phyloP scores from a whole-genome alignment of 2,797 vertebrate species.

The Leontocebus nigricollis region DNA sequence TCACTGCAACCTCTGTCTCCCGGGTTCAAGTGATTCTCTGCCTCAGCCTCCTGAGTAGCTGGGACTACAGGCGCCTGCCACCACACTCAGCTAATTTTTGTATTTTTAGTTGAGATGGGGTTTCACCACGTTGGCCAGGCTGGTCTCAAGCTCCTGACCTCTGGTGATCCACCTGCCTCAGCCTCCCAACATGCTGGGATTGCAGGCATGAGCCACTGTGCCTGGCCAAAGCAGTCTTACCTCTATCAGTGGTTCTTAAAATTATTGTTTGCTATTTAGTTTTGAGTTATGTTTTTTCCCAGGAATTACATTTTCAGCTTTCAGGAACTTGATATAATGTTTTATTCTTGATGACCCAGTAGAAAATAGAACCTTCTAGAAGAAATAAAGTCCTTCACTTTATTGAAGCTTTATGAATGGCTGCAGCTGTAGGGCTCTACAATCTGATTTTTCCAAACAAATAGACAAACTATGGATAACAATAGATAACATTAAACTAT shows the following conservation, averaged over 20 bases:
- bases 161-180: no score
- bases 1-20: no score
- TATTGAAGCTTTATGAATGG: neutral
- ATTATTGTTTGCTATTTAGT: neutral
- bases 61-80: no score
- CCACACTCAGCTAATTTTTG: no score
- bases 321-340: neutral
- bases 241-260: neutral
- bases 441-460: neutral
- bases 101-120: no score
- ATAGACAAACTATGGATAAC: neutral
- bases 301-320: conserved; percentile 45
- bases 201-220: no score
- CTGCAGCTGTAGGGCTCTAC: neutral
- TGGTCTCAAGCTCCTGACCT: no score
- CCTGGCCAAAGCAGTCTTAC: neutral
- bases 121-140: no score
- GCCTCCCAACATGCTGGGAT: no score
- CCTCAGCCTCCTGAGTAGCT: no score
- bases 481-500: neutral
- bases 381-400: neutral
- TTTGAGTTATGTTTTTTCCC: neutral
- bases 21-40: no score
- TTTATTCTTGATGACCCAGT: neutral
- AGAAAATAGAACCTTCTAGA: neutral